Conservation (phyloP, 53 echinoderm and acorn worm genomes). For the Pentamera pediparva region DNA sequence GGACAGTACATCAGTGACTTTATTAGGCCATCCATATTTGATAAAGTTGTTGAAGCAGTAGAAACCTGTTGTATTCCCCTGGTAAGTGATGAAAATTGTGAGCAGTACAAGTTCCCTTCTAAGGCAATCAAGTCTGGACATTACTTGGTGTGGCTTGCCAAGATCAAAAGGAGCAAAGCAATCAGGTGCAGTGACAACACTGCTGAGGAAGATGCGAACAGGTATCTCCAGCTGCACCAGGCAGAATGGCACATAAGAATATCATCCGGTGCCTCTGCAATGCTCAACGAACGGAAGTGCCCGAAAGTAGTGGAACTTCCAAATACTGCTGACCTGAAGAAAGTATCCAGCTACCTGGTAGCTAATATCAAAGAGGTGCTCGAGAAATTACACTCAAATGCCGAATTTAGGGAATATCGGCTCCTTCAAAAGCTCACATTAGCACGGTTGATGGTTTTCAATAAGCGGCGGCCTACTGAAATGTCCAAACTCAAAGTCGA, state of each 20-base stretch:
- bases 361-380: background rate
- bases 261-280: constrained; percentile 15
- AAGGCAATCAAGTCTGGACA: constrained; percentile 36
- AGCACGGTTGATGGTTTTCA: constrained; percentile 38
- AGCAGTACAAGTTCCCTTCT: constrained; percentile 19
- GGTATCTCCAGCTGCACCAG: constrained; percentile 17
- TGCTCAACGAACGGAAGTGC: constrained; percentile 14
- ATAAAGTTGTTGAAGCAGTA: constrained; percentile 50
- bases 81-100: background rate
- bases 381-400: background rate
- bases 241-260: constrained; percentile 40
- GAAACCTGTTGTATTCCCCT: background rate
- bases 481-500: constrained; percentile 17
- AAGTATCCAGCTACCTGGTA: constrained; percentile 12
- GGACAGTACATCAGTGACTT: constrained; percentile 41
- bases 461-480: constrained; percentile 37
- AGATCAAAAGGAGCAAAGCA: constrained; percentile 35
- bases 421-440: constrained; percentile 18
- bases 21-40: constrained; percentile 44
- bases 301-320: constrained; percentile 15
- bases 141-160: constrained; percentile 30
- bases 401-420: background rate
- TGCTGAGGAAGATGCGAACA: constrained; percentile 39
- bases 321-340: constrained; percentile 30
- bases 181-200: constrained; percentile 9